Conservation (phyloP, 30 jellyfish, hydroid and myxozoan species). For the Clytia hemisphaerica region DNA sequence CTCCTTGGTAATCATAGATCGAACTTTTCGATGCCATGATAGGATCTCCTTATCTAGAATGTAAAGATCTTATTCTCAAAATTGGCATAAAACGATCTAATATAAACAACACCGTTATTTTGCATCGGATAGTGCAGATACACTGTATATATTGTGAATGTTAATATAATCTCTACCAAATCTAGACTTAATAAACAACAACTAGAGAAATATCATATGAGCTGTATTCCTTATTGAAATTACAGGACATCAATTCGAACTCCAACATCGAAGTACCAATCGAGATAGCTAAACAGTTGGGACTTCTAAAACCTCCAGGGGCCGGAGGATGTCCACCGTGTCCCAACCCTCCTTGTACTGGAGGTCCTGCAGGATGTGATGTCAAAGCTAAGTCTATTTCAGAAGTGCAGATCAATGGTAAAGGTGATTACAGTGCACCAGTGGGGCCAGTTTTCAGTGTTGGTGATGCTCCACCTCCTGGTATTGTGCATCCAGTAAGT, state of each 20-base stretch:
- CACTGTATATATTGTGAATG: too few species aligned
- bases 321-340: slow-evolving; percentile 56
- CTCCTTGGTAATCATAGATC: neutral
- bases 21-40: too few species aligned
- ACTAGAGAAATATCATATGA: too few species aligned
- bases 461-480: slow-evolving; percentile 98
- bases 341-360: slow-evolving; percentile 32
- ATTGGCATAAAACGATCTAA: neutral
- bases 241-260: slow-evolving; percentile 87
- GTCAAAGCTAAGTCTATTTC: slow-evolving; percentile 63
- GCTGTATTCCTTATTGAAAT: too few species aligned
- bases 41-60: too few species aligned
- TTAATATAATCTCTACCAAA: too few species aligned
- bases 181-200: too few species aligned
- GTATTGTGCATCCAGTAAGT: slow-evolving; percentile 89
- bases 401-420: slow-evolving; percentile 77
- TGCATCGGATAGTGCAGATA: too few species aligned
- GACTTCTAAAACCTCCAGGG: slow-evolving; percentile 68
- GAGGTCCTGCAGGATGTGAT: slow-evolving; percentile 45
- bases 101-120: too few species aligned
- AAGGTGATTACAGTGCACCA: slow-evolving; percentile 85
- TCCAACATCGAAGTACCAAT: slow-evolving; percentile 97
- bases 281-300: slow-evolving; percentile 91
- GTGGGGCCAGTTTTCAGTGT: slow-evolving; percentile 96
- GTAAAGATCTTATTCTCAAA: neutral